Evolutionary conservation across 2,113 vertebrate genomes (phyloP).

Genomic region (Rhinogobius similis): DNA sequence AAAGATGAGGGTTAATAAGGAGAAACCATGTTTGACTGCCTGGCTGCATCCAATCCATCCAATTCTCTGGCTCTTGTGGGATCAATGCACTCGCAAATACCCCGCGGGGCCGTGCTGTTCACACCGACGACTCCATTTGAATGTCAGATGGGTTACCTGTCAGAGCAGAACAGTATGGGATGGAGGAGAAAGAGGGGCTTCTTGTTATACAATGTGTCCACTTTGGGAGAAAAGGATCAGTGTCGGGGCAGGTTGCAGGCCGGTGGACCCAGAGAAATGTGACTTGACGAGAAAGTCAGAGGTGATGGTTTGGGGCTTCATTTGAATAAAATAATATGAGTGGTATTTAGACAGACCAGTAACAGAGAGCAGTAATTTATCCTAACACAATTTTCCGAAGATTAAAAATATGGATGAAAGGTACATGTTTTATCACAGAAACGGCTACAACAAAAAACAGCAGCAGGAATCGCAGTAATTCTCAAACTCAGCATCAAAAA

Average conservation of each 20-base stretch:
- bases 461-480: too few relatives aligned
- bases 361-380: not conserved
- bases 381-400: too few relatives aligned
- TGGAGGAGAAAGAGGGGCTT: slow-evolving; percentile 9
- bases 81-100: slow-evolving; percentile 50
- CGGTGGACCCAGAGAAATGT: slow-evolving; percentile 1
- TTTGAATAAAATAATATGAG: not conserved
- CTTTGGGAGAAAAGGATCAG: slow-evolving; percentile 14
- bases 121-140: slow-evolving; percentile 34
- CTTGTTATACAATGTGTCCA: slow-evolving; percentile 37
- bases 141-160: slow-evolving; percentile 50
- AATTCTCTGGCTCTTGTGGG: slow-evolving; percentile 37
- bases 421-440: too few relatives aligned
- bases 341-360: not conserved
- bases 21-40: slow-evolving; percentile 33
- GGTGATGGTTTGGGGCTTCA: not conserved
- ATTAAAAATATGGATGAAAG: too few relatives aligned
- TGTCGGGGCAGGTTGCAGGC: slow-evolving; percentile 12
- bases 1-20: slow-evolving; percentile 40
- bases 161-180: slow-evolving; percentile 30
- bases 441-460: too few relatives aligned
- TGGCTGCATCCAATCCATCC: slow-evolving; percentile 45
- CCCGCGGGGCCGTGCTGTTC: slow-evolving; percentile 31
- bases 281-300: not conserved
- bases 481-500: too few relatives aligned